Evolutionary conservation across 2,113 vertebrate genomes (phyloP), one percentile per base, ranked within the genome.

Genomic region (Marmota monax): DNA sequence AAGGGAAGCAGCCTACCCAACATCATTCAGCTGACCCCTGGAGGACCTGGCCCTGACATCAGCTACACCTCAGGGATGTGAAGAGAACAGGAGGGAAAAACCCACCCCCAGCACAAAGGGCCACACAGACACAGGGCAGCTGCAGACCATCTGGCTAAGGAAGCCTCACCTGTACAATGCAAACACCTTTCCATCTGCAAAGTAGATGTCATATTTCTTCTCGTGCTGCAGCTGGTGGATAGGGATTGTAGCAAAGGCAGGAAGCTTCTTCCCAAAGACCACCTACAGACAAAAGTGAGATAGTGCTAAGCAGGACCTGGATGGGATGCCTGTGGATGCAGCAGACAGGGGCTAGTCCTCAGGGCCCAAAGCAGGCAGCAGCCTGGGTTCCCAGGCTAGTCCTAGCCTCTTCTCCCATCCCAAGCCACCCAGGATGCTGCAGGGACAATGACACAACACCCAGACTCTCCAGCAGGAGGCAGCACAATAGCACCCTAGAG

Each of bases 141-240:
- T 37, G 37, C 29, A 83, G 56, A 67, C 39, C 48, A 32, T 13
- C 5, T 11, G 23, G 29, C 79, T 2, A 14, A 58, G 56, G 48
- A 13, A 8, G 7, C 29, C 77, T 10, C 98, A 99, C 99, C 99
- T 99, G 98, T 99, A 99, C 89, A 99, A 98, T 0, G 99, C 98
- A 34, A 99, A 99, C 94, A 99, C 99, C 56, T 98, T 99, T 7
- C 98, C 99, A 11, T 99, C 99, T 2, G 84, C 98, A 85, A 99
- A 99, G 96, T 99, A 99, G 96, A 99, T 99, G 97, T 99, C 99
- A 0, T 99, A 98, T 70, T 99, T 99, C 98, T 99, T 99, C 98
- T 99, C 99, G 18, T 99, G 98, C 95, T 99, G 99, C 95, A 99
- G 98, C 95, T 99, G 99, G 7, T 99, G 98, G 67, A 99, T 98